phyloP scores from a whole-genome alignment of 2,113 vertebrate genomes.

The Pterocles orientalis region DNA sequence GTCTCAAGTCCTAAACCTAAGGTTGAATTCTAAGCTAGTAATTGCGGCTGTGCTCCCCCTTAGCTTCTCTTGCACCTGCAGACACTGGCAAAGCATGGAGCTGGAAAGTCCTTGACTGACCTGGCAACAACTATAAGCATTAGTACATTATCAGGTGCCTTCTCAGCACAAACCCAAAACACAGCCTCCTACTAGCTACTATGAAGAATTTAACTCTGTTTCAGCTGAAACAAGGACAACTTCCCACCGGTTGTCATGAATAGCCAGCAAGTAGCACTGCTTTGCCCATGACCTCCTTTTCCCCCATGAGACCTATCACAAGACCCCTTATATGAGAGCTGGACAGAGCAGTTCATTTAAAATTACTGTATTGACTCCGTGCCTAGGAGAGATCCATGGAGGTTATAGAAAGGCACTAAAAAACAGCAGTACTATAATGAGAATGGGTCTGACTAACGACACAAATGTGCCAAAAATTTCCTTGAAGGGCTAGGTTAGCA shows the following conservation, averaged over 20 bases:
- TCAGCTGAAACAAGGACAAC: no score
- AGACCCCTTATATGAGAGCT: background rate
- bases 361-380: background rate
- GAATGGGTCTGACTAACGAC: background rate
- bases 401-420: background rate
- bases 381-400: background rate
- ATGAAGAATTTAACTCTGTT: no score
- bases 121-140: no score
- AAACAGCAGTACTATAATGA: background rate
- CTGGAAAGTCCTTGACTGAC: no score
- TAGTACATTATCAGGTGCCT: no score
- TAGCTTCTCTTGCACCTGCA: no score
- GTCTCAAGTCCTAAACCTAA: no score
- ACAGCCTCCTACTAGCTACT: no score
- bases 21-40: no score
- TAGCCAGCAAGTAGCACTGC: background rate
- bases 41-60: no score
- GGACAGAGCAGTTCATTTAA: background rate
- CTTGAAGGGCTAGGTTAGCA: slow-evolving; percentile 16
- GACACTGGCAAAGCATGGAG: no score
- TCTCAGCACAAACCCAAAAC: no score
- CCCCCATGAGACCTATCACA: background rate
- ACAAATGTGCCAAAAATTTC: background rate
- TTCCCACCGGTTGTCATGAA: background rate
- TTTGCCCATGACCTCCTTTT: background rate